Evolutionary conservation across 2,113 vertebrate species (phyloP).

Genomic region (Megaleporinus macrocephalus): DNA sequence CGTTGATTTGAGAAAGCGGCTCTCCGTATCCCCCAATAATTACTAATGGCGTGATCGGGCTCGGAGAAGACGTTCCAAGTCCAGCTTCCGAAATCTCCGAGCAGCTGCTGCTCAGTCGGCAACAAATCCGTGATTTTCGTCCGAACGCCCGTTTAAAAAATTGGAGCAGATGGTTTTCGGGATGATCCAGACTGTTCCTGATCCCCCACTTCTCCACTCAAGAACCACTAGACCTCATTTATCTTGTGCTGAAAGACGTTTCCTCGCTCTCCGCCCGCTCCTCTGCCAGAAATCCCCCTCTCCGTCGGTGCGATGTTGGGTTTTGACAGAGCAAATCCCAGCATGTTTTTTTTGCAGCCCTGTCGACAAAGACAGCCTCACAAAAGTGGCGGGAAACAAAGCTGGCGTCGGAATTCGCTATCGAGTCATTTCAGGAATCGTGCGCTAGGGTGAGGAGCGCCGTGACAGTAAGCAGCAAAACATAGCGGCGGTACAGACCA

Average conservation of each 20-base stretch:
- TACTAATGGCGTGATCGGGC: not conserved
- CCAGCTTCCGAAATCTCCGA: not conserved
- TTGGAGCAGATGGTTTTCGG: constrained; percentile 24
- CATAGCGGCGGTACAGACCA: constrained; percentile 18
- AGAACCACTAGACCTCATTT: constrained; percentile 43
- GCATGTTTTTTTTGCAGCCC: constrained; percentile 11
- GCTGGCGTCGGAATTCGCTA: not conserved
- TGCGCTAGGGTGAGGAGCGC: constrained; percentile 1
- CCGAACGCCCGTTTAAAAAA: constrained; percentile 8
- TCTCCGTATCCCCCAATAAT: not conserved
- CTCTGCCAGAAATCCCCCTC: constrained; percentile 6
- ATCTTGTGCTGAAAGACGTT: constrained; percentile 28
- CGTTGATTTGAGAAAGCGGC: not conserved
- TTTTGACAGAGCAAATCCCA: constrained; percentile 30
- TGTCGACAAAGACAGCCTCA: not conserved
- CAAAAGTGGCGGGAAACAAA: not conserved
- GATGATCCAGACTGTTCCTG: not conserved
- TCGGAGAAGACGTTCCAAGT: not conserved
- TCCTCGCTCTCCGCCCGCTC: not conserved
- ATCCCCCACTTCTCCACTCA: not conserved
- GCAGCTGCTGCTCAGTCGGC: constrained; percentile 25
- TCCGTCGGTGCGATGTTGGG: constrained; percentile 7
- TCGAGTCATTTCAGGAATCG: constrained; percentile 35
- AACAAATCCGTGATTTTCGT: not conserved
- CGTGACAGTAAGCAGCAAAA: constrained; percentile 28